Percentiles rank a stretch among this genome's conserved stretches.
These are phyloP conservation scores for Achlya flavicornis DNA, from an alignment of 2,888 invertebrate genomes.

Conservation along the genomic window DNA sequence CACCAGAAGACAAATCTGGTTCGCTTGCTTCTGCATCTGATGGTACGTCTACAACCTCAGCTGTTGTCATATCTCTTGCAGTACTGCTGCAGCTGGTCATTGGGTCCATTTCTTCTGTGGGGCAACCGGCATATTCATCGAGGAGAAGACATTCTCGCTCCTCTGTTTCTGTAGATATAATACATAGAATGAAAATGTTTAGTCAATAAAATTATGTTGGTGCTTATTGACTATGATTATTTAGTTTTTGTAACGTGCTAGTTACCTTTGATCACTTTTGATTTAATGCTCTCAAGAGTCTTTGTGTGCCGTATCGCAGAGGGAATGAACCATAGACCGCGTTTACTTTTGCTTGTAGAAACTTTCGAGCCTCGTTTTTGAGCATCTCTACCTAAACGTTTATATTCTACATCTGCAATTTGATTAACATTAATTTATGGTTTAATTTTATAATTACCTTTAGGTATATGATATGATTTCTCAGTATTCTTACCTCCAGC, in stretches of 20 bases:
- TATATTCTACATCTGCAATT: conserved; percentile 77
- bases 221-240: too few relatives aligned
- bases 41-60: conserved; percentile 62
- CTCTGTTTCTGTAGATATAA: conserved; percentile 71
- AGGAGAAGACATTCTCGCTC: conserved; percentile 85
- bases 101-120: conserved; percentile 65
- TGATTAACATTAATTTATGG: conserved; percentile 13
- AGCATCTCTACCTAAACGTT: conserved; percentile 69
- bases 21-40: conserved; percentile 81
- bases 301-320: conserved; percentile 78
- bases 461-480: conserved; percentile 4
- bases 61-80: conserved; percentile 51
- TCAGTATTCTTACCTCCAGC: conserved; percentile 67
- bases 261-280: conserved; percentile 76
- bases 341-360: conserved; percentile 62
- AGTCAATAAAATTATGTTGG: too few relatives aligned
- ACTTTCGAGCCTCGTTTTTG: conserved; percentile 55
- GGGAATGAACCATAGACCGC: conserved; percentile 80
- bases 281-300: conserved; percentile 78
- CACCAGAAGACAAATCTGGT: conserved; percentile 82
- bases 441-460: conserved; percentile 7
- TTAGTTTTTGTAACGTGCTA: not conserved
- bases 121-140: conserved; percentile 80
- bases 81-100: conserved; percentile 60
- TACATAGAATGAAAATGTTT: too few relatives aligned